phyloP scores from a whole-genome alignment of 2,113 vertebrate species.

The Seriola quinqueradiata region DNA sequence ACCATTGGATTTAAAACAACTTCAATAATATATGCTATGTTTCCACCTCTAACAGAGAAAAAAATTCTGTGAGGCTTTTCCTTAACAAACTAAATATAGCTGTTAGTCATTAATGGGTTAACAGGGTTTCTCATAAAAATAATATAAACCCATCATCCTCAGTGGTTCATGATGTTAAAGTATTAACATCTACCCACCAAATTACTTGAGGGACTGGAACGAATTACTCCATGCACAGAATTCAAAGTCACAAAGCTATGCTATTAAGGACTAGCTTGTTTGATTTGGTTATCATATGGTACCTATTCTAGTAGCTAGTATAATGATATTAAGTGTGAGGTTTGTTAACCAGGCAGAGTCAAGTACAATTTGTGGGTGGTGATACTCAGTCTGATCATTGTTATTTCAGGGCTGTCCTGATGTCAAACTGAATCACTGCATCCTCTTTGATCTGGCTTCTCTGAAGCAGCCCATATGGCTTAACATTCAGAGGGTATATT shows the following conservation, averaged over 20 bases:
- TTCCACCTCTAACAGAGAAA: no score
- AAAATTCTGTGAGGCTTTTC: no score
- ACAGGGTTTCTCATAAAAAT: neutral
- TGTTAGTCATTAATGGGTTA: no score
- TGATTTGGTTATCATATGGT: neutral
- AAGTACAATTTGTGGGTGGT: constrained; percentile 24
- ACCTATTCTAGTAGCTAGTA: neutral
- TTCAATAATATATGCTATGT: no score
- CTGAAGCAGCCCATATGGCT: constrained; percentile 56
- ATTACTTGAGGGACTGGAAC: neutral
- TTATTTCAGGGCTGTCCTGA: constrained; percentile 51
- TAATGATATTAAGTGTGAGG: constrained; percentile 1
- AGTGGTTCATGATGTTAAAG: neutral
- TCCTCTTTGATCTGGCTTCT: constrained; percentile 46
- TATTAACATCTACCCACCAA: neutral
- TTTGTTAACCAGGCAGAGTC: constrained; percentile 26
- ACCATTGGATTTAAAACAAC: no score
- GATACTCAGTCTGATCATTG: constrained; percentile 33
- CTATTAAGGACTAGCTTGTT: neutral
- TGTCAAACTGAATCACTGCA: constrained; percentile 50
- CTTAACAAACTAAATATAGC: no score
- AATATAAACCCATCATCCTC: neutral
- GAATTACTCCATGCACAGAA: neutral
- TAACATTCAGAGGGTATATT: constrained; percentile 52
- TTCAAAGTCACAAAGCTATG: neutral